Conservation (phyloP, 2,888 invertebrate genomes). For the Oligia latruncula region DNA sequence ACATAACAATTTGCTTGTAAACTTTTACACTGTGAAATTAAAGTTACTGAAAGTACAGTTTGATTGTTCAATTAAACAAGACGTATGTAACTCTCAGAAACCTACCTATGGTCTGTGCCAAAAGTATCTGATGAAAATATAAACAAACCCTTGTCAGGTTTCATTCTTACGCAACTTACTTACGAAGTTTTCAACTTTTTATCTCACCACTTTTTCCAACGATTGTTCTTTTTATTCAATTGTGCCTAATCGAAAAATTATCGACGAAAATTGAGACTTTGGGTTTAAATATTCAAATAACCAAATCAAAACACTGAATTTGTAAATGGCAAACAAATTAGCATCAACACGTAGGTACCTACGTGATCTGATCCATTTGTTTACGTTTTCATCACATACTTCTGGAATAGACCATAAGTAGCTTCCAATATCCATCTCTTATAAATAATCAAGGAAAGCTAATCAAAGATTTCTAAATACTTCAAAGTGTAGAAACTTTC, state of each 20-base stretch:
- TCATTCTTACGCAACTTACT: background rate
- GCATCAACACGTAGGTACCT: background rate
- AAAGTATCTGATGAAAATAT: background rate
- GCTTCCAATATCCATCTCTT: background rate
- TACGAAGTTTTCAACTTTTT: background rate
- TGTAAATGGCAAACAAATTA: background rate
- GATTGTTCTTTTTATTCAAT: background rate
- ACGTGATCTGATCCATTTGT: background rate
- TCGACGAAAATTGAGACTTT: background rate
- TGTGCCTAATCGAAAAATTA: background rate
- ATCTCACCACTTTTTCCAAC: background rate
- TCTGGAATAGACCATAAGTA: background rate
- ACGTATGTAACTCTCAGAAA: background rate
- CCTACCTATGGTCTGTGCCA: background rate
- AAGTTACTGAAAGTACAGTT: background rate
- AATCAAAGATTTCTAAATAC: slow-evolving; percentile 43
- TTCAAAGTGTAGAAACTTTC: slow-evolving; percentile 46
- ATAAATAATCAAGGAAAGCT: slow-evolving; percentile 8
- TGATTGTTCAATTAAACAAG: background rate
- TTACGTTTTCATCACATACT: background rate
- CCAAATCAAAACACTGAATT: background rate
- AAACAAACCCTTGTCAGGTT: background rate
- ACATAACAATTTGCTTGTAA: slow-evolving; percentile 44
- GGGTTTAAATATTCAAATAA: background rate
- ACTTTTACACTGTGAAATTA: slow-evolving; percentile 16